Evolutionary conservation across 2,888 invertebrate species (phyloP), one percentile per base, ranked within the genome.

Genomic region (Patella ulyssiponensis): DNA sequence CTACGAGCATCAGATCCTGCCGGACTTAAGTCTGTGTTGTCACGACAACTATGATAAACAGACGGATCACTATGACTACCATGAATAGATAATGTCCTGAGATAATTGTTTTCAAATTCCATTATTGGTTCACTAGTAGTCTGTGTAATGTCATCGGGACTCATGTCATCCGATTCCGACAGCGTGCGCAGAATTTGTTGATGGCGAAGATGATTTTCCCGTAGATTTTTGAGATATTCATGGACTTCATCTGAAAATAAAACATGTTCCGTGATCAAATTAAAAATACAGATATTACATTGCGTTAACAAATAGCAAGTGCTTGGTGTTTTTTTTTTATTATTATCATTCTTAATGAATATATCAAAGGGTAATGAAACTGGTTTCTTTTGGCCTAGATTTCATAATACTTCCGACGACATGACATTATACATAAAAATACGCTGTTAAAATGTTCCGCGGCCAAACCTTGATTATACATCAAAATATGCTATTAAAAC

Each of bases 21-120:
- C 52, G 77, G 78, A 58, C 71, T 52, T 69, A 53, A 69, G n/a
- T 80, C 80, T 44, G 77, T 72, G 77, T 77, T 54, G 58, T 78
- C 74, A 51, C 75, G 81, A 77, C 83, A 85, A 74, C 80, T 85
- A 73, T 85, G 86, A 82, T 86, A 87, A 69, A 87, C 81, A 78
- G 85, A 85, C 44, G 86, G 86, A 78, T 88, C 87, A 84, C 87
- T 88, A 74, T 83, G 83, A 79, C 86, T 86, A 33, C 81, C 80
- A 33, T 76, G 76, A 4, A 74, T 53, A 23, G 71, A 56, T 23
- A 70, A 73, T 51, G 74, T 72, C n/a, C 73, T 51, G 14, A 76
- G 51, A 64, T 64, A 64, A 52, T 73, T 74, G 58, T 64, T 23
- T 53, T 76, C 76, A 15, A 79, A 64, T 78, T 75, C 78, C 64